Conservation (phyloP, 2,113 vertebrate species). For the Mystacornis crossleyi region DNA sequence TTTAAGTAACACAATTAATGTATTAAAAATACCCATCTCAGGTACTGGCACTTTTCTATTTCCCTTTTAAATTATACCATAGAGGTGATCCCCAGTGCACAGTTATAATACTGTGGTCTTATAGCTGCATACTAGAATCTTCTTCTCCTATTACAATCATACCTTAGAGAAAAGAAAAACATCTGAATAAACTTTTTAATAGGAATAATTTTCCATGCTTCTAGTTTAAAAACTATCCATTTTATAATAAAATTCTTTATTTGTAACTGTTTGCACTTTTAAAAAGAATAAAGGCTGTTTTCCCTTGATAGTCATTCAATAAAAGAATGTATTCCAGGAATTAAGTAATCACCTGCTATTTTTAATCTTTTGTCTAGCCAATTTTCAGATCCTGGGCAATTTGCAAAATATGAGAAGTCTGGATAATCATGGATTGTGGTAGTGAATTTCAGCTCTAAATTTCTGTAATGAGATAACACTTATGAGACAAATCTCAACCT, state of each 20-base stretch:
- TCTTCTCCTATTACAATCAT: neutral
- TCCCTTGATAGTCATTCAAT: neutral
- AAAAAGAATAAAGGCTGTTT: neutral
- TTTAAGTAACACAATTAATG: neutral
- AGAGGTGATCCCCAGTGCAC: neutral
- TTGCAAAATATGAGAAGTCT: neutral
- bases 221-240: neutral
- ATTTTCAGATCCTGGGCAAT: neutral
- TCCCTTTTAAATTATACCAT: neutral
- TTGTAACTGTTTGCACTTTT: neutral
- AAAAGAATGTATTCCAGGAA: neutral
- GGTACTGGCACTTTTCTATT: neutral
- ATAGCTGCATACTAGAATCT: neutral
- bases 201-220: neutral
- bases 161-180: neutral
- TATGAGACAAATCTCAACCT: neutral
- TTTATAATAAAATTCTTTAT: neutral
- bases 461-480: neutral
- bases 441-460: neutral
- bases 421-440: neutral
- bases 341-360: conserved; percentile 16
- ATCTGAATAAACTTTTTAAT: neutral
- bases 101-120: neutral
- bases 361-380: conserved; percentile 6
- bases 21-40: neutral